Evolutionary conservation across 2,888 invertebrate genomes (phyloP).

Genomic region (Polyommatus icarus): DNA sequence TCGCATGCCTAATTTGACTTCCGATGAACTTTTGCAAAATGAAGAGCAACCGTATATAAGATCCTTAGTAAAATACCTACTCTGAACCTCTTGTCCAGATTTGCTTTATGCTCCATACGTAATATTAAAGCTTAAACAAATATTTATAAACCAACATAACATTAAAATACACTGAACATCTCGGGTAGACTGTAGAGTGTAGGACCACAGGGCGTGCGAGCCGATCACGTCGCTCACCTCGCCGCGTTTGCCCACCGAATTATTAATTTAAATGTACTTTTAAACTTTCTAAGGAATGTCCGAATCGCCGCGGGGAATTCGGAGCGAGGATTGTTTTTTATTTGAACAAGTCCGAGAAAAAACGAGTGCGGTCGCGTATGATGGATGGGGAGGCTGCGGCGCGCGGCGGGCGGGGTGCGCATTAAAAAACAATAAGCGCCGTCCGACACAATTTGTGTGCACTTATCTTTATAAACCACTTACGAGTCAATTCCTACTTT

Average conservation of each 20-base stretch:
- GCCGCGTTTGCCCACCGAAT: conserved; percentile 53
- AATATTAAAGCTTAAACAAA: background rate
- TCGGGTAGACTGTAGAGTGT: background rate
- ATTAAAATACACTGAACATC: background rate
- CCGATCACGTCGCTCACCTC: conserved; percentile 33
- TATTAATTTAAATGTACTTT: conserved; percentile 75
- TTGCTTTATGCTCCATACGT: background rate
- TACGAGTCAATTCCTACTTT: conserved; percentile 41
- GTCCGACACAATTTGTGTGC: conserved; percentile 72
- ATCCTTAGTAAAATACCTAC: background rate
- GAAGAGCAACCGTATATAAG: too few relatives aligned
- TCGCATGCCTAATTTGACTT: background rate
- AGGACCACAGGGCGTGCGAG: conserved; percentile 33
- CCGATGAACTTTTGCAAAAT: background rate
- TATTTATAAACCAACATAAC: background rate
- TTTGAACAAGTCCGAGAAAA: conserved; percentile 55
- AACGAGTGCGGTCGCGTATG: conserved; percentile 50
- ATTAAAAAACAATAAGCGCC: conserved; percentile 78
- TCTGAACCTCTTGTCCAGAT: background rate
- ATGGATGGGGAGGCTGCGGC: conserved; percentile 65
- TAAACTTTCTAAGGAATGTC: conserved; percentile 65
- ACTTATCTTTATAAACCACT: conserved; percentile 61
- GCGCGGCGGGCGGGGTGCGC: conserved; percentile 65
- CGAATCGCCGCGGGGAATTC: conserved; percentile 69
- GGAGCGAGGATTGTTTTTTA: conserved; percentile 51